phyloP scores from a whole-genome alignment of 1,140 invertebrate genomes.

The Thaumatotibia leucotreta region DNA sequence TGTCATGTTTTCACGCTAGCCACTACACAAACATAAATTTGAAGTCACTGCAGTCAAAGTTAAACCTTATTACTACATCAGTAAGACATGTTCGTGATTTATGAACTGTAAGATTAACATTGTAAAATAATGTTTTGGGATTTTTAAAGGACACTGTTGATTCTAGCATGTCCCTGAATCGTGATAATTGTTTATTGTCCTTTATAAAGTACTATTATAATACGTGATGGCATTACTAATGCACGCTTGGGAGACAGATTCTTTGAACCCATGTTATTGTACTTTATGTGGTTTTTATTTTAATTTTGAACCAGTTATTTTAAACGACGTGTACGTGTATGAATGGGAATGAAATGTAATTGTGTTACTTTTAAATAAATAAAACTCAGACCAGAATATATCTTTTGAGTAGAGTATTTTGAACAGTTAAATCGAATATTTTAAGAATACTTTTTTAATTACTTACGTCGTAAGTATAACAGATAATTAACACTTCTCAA shows the following conservation, averaged over 20 bases:
- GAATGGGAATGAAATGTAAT: neutral
- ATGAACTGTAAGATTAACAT: neutral
- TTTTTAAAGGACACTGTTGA: neutral
- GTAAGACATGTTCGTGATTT: neutral
- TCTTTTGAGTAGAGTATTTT: no score
- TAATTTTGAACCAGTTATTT: neutral
- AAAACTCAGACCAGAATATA: neutral
- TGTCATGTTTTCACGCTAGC: conserved; percentile 5
- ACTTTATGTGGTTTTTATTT: conserved; percentile 8
- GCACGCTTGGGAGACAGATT: neutral
- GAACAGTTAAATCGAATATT: no score
- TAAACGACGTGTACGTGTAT: neutral
- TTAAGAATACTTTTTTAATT: no score
- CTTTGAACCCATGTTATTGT: conserved; percentile 8
- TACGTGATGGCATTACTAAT: conserved; percentile 11
- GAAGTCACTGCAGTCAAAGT: neutral
- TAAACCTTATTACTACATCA: neutral
- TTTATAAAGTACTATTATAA: conserved; percentile 9
- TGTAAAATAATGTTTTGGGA: neutral
- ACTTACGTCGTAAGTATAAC: no score
- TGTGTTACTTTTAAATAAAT: neutral
- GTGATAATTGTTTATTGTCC: conserved; percentile 9
- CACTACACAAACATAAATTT: neutral
- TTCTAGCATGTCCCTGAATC: neutral
- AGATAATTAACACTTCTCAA: no score